These are phyloP conservation scores for Mycteria americana DNA, from an alignment of 2,797 vertebrate species.

Conservation along the genomic window DNA sequence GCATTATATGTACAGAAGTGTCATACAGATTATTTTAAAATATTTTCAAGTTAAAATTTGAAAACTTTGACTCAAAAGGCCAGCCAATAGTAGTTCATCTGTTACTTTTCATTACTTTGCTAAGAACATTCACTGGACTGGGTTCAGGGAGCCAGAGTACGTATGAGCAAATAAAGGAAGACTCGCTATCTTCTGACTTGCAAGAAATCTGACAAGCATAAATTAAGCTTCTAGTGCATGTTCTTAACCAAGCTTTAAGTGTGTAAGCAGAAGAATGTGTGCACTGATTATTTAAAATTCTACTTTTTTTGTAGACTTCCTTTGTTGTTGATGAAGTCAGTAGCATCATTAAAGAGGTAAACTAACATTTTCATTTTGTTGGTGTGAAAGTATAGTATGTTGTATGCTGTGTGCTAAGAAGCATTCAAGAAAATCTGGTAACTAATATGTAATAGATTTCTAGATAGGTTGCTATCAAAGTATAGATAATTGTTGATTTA, in stretches of 20 bases:
- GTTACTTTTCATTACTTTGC: not conserved
- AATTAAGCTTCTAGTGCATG: not conserved
- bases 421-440: not conserved
- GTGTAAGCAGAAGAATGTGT: not conserved
- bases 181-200: not conserved
- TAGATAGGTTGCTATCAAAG: not conserved
- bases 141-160: not conserved
- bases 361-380: not conserved
- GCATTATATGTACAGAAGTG: not conserved
- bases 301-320: conserved; percentile 72
- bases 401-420: not conserved
- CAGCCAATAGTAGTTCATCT: not conserved
- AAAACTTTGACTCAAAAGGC: not conserved
- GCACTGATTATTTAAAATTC: not conserved
- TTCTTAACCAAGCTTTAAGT: not conserved
- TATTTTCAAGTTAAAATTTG: not conserved
- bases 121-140: not conserved
- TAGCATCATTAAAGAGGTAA: conserved; percentile 92
- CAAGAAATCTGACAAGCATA: not conserved
- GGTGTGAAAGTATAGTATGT: not conserved
- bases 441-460: not conserved
- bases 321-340: conserved; percentile 92
- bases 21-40: not conserved
- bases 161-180: not conserved
- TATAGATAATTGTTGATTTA: not conserved